Conservation (phyloP, 2,797 vertebrate species). For the Poecilia gillii region DNA sequence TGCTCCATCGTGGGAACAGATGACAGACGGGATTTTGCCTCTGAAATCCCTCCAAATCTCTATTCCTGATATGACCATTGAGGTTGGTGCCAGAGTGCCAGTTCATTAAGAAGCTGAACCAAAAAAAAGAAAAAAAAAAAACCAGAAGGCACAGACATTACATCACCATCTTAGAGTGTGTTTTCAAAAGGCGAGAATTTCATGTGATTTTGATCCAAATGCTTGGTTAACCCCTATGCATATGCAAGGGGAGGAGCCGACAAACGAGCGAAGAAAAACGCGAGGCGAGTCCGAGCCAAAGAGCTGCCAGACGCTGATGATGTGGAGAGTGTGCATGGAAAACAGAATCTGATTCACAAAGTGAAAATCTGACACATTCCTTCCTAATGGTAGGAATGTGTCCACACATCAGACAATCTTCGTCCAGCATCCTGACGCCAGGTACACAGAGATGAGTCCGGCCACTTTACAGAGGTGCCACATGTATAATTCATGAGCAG, state of each 20-base stretch:
- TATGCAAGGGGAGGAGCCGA: constrained; percentile 35
- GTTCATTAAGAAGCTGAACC: constrained; percentile 30
- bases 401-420: constrained; percentile 6
- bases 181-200: constrained; percentile 23
- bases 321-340: neutral
- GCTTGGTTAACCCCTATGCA: constrained; percentile 47
- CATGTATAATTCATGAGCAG: constrained; percentile 20
- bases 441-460: constrained; percentile 7
- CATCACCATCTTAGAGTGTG: constrained; percentile 29
- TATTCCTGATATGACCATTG: constrained; percentile 26
- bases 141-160: constrained; percentile 17
- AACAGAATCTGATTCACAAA: constrained; percentile 27
- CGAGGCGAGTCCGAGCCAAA: constrained; percentile 29
- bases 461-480: constrained; percentile 4
- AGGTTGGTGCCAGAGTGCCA: constrained; percentile 36
- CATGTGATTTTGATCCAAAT: constrained; percentile 37
- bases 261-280: constrained; percentile 35
- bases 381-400: constrained; percentile 19
- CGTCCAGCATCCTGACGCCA: neutral
- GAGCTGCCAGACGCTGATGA: constrained; percentile 30
- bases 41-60: constrained; percentile 39
- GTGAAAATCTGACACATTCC: constrained; percentile 6
- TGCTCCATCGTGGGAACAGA: neutral
- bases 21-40: constrained; percentile 26
- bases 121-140: constrained; percentile 6